These are phyloP conservation scores for Rhopalosiphum padi DNA, from an alignment of 1,140 invertebrate genomes.

Conservation along the genomic window DNA sequence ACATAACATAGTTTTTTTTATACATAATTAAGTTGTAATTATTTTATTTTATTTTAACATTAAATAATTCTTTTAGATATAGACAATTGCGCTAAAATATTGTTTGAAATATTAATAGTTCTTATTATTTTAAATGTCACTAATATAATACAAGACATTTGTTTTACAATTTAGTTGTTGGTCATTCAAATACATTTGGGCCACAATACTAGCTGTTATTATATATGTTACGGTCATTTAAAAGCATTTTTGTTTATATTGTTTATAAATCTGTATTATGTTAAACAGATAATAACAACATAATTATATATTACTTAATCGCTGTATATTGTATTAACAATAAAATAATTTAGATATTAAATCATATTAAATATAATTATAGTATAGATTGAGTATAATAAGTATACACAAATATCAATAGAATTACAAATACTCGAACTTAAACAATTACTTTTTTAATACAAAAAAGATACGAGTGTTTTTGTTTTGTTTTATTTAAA, in stretches of 20 bases:
- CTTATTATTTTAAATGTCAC: neutral
- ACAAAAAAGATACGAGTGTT: too few relatives aligned
- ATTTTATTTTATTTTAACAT: constrained; percentile 15
- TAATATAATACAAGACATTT: neutral
- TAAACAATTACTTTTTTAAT: too few relatives aligned
- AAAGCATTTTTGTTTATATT: too few relatives aligned
- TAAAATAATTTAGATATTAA: neutral
- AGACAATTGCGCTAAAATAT: neutral
- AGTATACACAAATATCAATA: too few relatives aligned
- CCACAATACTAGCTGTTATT: neutral
- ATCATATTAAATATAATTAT: neutral
- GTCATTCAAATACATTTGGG: neutral
- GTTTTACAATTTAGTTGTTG: neutral
- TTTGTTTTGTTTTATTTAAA: too few relatives aligned
- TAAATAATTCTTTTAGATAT: neutral
- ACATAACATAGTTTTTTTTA: neutral
- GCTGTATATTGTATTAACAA: neutral
- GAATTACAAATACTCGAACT: too few relatives aligned
- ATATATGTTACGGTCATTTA: too few relatives aligned
- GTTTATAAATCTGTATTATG: too few relatives aligned
- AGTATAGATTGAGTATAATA: too few relatives aligned
- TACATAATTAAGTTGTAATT: neutral
- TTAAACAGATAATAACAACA: too few relatives aligned
- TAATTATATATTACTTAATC: too few relatives aligned
- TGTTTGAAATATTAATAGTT: neutral